These are phyloP conservation scores for Scophthalmus maximus DNA, from an alignment of 2,113 vertebrate species.

Conservation along the genomic window DNA sequence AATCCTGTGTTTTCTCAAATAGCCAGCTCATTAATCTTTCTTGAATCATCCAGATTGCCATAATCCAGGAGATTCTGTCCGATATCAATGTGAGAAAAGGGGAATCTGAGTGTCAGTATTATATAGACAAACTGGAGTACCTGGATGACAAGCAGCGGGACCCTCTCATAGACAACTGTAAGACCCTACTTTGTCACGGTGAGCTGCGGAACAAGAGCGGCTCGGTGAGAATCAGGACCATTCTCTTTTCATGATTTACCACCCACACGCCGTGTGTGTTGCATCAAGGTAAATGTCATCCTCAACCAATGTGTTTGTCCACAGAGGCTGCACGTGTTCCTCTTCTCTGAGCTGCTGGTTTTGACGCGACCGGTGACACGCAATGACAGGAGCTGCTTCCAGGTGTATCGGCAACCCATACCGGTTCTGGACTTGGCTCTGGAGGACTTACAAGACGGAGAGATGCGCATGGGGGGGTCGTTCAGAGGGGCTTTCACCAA, in stretches of 20 bases:
- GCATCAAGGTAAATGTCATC: not conserved
- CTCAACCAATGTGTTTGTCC: conserved; percentile 3
- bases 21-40: not conserved
- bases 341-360: conserved; percentile 95
- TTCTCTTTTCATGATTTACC: conserved; percentile 1
- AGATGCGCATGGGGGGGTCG: conserved; percentile 94
- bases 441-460: conserved; percentile 95
- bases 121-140: conserved; percentile 95
- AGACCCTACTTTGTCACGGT: conserved; percentile 91
- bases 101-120: conserved; percentile 96
- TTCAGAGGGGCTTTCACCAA: conserved; percentile 95
- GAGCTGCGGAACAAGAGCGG: conserved; percentile 95
- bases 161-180: conserved; percentile 91
- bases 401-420: conserved; percentile 97
- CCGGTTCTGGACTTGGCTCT: conserved; percentile 90
- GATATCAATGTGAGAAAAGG: conserved; percentile 98
- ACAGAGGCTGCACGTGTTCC: conserved; percentile 95
- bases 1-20: not conserved
- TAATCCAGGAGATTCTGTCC: conserved; percentile 94
- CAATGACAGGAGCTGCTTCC: conserved; percentile 91
- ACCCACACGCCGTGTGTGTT: not conserved
- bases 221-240: conserved; percentile 82
- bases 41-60: conserved; percentile 83
- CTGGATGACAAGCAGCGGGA: conserved; percentile 95
- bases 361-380: conserved; percentile 92